A percentile compares a stretch with the other conserved stretches of the same genome.
These are phyloP conservation scores for Colletes collaris DNA, from an alignment of 2,888 invertebrate species.

Conservation along the genomic window DNA sequence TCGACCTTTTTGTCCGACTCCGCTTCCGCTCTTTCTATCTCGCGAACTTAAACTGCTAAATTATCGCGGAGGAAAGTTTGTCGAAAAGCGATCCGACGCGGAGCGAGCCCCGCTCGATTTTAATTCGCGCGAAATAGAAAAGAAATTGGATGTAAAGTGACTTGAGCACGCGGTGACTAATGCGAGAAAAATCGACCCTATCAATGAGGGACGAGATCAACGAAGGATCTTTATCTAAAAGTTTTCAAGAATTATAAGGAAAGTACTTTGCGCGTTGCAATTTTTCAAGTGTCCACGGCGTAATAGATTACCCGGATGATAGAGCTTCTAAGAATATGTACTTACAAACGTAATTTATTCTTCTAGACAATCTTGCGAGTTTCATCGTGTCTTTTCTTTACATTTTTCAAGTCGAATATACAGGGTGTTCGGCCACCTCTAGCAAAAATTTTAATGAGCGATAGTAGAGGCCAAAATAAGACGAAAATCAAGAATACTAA, in stretches of 20 bases:
- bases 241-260: slow-evolving; percentile 10
- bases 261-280: slow-evolving; percentile 36
- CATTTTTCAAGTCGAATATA: neutral
- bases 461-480: no score
- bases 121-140: slow-evolving; percentile 15
- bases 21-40: neutral
- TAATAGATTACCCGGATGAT: slow-evolving; percentile 31
- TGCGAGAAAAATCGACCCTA: slow-evolving; percentile 1
- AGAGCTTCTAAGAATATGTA: slow-evolving; percentile 4
- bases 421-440: no score
- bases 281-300: slow-evolving; percentile 29
- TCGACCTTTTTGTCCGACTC: neutral
- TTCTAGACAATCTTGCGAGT: neutral
- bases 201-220: slow-evolving; percentile 12
- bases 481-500: no score
- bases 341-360: slow-evolving; percentile 15
- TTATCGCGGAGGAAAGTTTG: neutral
- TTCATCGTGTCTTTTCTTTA: neutral
- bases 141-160: slow-evolving; percentile 6
- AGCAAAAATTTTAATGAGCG: no score
- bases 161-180: slow-evolving; percentile 11
- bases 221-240: slow-evolving; percentile 16
- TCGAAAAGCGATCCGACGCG: neutral
- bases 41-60: neutral
- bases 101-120: neutral